Conservation (phyloP, 1,140 invertebrate genomes). For the Drosophila punjabiensis region DNA sequence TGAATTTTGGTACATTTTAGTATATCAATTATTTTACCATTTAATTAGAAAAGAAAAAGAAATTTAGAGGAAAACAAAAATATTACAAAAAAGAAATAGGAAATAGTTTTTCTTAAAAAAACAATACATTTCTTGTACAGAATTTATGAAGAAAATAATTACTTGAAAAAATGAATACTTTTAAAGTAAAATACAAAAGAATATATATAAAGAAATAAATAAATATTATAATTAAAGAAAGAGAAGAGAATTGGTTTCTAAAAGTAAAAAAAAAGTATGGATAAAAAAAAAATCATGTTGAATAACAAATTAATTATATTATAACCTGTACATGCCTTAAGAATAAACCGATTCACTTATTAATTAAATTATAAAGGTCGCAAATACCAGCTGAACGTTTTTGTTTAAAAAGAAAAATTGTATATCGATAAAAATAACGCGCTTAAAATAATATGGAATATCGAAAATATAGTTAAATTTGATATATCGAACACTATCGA, state of each 20-base stretch:
- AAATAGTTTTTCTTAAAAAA: no score
- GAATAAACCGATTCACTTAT: background rate
- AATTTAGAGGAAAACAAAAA: background rate
- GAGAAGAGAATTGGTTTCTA: background rate
- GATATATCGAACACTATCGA: no score
- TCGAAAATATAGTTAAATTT: no score
- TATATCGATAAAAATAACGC: background rate
- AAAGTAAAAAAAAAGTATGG: no score
- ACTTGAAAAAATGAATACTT: background rate
- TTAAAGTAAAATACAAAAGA: background rate
- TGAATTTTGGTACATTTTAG: background rate
- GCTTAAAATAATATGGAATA: background rate
- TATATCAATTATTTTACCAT: background rate
- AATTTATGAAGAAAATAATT: no score
- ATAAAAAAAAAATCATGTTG: background rate
- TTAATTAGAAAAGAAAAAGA: background rate
- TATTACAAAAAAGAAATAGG: background rate
- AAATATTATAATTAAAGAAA: background rate
- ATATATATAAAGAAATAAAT: background rate
- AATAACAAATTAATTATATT: background rate
- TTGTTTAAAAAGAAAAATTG: background rate
- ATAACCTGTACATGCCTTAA: slow-evolving; percentile 7
- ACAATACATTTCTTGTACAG: no score
- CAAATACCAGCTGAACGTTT: background rate
- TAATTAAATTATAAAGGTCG: background rate